These are phyloP conservation scores for Natator depressus DNA, from an alignment of 2,113 vertebrate genomes.

Conservation along the genomic window DNA sequence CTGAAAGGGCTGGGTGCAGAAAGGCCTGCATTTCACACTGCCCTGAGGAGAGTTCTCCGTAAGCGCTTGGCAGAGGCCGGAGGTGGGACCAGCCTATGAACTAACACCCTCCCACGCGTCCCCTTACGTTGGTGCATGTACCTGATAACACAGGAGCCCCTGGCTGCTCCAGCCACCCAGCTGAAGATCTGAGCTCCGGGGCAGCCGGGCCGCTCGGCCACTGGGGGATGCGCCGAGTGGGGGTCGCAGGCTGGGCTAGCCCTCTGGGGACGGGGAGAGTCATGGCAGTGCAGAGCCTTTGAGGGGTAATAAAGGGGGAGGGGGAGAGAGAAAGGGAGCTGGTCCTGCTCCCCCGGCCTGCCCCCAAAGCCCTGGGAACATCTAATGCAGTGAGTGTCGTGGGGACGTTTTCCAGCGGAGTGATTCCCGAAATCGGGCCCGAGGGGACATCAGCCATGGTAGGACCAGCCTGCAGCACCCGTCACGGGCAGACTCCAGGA, in stretches of 20 bases:
- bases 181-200: not conserved
- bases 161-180: not conserved
- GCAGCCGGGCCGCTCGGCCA: not conserved
- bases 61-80: not conserved
- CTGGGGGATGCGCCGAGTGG: not conserved
- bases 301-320: not conserved
- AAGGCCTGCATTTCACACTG: not conserved
- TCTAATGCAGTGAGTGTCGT: not conserved
- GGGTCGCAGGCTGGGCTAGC: not conserved
- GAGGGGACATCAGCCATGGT: no score
- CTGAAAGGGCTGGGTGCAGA: not conserved
- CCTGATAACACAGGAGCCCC: no score
- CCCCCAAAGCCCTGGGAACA: not conserved
- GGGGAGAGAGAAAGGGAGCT: not conserved
- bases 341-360: not conserved
- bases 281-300: not conserved
- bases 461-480: not conserved
- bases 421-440: no score
- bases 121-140: not conserved
- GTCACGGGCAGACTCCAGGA: not conserved
- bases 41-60: not conserved
- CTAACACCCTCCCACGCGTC: slow-evolving; percentile 7
- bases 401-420: no score
- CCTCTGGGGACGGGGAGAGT: slow-evolving; percentile 48
- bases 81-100: not conserved